Percentiles rank a stretch among this genome's conserved stretches.
These are phyloP conservation scores for Colletes latitarsis DNA, from an alignment of 1,140 invertebrate genomes.

Conservation along the genomic window DNA sequence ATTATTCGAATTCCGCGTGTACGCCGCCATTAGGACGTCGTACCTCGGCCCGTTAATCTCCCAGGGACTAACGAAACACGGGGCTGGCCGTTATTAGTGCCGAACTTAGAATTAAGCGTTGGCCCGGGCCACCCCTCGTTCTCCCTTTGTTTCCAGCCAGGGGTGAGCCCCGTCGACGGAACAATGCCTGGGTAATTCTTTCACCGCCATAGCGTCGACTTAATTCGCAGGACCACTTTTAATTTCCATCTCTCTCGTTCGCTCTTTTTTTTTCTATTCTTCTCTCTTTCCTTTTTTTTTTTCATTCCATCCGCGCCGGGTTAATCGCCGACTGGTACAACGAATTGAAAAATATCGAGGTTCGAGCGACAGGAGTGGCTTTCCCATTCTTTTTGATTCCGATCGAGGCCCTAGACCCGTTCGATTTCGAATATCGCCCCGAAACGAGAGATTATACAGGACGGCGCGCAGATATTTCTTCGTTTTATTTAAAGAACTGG, in stretches of 20 bases:
- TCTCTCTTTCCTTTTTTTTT: neutral
- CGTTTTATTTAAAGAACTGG: no score
- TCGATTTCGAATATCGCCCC: neutral
- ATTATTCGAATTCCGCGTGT: constrained; percentile 66
- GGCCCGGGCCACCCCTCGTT: constrained; percentile 7
- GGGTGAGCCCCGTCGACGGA: constrained; percentile 27
- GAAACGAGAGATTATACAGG: no score
- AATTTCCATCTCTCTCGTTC: constrained; percentile 24
- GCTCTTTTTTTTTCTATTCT: neutral
- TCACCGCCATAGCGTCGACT: constrained; percentile 49
- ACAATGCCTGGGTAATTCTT: constrained; percentile 62
- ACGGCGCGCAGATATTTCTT: no score
- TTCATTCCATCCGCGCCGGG: constrained; percentile 3
- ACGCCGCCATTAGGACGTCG: constrained; percentile 56
- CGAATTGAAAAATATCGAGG: constrained; percentile 22
- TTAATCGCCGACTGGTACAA: constrained; percentile 31
- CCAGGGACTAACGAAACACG: constrained; percentile 63
- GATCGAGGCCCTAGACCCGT: neutral
- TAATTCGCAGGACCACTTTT: constrained; percentile 50
- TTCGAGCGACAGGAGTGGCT: neutral
- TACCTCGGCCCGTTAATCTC: constrained; percentile 59
- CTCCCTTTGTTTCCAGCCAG: constrained; percentile 54
- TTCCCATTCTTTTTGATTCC: neutral
- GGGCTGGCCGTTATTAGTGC: constrained; percentile 60
- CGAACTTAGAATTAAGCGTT: constrained; percentile 66